Evolutionary conservation across 2,797 vertebrate genomes (phyloP), one percentile per base, ranked within the genome.

Genomic region (Remorina albescens): DNA sequence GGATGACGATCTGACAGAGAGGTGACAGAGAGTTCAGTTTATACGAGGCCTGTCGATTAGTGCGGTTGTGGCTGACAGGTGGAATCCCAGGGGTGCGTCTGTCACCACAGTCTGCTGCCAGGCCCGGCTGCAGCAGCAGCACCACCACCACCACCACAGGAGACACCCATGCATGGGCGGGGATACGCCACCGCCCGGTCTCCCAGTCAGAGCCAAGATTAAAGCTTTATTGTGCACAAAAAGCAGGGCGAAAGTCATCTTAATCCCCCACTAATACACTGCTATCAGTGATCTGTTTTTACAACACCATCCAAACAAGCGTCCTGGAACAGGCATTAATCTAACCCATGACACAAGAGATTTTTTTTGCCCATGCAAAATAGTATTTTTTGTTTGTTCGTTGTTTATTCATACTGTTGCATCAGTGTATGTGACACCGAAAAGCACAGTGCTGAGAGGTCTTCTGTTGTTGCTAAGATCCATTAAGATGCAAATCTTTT

Each of bases 51-150:
- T 95, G 94, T 93, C 94, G 95, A 96, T 96, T 86, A 93, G 94
- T 90, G 90, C 78, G 91, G 94, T 92, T 93, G 95, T 87, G 88
- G 89, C 93, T 97, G 96, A 96, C 96, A 96, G 95, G 95, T 96
- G 96, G 95, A 95, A 95, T 96, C 96, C 96, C 95, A 93, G 94
- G 95, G 95, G 96, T 94, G 94, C 95, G 93, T 94, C 95, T 96
- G 95, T 95, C 93, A 93, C 93, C 85, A 93, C 92, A 62, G 94
- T 92, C 93, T 94, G 94, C 95, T 96, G 95, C 94, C 95, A 95
- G 92, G 94, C 94, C 93, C 89, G 32, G 46, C 61, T 37, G 5
- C 78, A 49, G 25, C 67, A 93, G 56, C 94, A 49, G 25, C 67
- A 93, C 61, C 94, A 73, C 63, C 72, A 42, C 69, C 62, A 54